Percentiles rank a stretch among this genome's conserved stretches.
These are phyloP conservation scores for Steromphala cineraria DNA, from an alignment of 2,888 invertebrate genomes.

Conservation along the genomic window DNA sequence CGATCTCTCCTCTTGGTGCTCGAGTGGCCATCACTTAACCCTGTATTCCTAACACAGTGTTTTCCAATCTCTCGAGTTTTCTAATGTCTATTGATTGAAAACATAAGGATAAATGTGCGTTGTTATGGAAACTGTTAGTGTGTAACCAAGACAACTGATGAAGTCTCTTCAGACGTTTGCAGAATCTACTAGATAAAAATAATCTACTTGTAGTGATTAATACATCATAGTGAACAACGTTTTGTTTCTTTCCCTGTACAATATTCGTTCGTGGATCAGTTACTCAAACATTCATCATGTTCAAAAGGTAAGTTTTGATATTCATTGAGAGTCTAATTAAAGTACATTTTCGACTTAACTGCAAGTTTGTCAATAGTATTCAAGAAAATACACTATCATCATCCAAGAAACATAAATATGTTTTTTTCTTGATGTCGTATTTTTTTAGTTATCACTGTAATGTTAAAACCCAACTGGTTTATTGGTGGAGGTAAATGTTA, in stretches of 20 bases:
- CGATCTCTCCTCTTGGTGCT: background rate
- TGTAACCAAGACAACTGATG: background rate
- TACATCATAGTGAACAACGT: background rate
- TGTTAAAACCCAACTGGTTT: too few relatives aligned
- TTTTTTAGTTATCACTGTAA: too few relatives aligned
- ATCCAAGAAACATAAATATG: too few relatives aligned
- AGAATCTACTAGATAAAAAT: background rate
- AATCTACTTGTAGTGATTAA: background rate
- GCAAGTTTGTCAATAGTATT: too few relatives aligned
- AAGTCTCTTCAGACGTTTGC: background rate
- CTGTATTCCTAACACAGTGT: background rate
- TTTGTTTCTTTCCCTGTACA: background rate
- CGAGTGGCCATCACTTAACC: background rate
- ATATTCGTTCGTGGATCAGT: background rate
- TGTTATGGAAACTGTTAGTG: background rate
- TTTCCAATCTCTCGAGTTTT: background rate
- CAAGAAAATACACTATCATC: too few relatives aligned
- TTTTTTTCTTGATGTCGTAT: too few relatives aligned
- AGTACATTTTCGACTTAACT: too few relatives aligned
- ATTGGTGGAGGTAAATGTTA: too few relatives aligned
- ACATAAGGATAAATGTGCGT: background rate
- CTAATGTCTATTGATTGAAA: conserved; percentile 13
- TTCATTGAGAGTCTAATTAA: background rate
- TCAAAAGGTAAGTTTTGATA: background rate
- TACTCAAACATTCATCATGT: background rate